Base-by-base conservation (phyloP, 2,113 vertebrate genomes). In the Campylorhamphus procurvoides region DNA sequence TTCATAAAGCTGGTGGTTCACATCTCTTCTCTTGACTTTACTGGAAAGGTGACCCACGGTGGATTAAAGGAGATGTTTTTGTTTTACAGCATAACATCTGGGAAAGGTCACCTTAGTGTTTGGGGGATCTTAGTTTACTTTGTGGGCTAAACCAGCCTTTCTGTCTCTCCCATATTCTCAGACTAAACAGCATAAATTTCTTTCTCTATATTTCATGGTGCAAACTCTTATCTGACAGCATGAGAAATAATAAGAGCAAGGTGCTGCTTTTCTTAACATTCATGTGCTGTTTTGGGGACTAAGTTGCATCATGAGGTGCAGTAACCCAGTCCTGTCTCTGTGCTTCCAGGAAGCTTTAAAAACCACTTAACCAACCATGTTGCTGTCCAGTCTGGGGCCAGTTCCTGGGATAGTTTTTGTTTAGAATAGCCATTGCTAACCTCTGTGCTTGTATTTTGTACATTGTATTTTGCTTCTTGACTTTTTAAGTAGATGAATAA, bases 401-500 rank as follows among this genome's bases (percentile, higher is more conserved):
- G 18, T 95, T 96, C 71, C 91, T 56, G 78, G 68, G 58, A 47
- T 44, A 85, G 47, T 62, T 37, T 77, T 52, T 63, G 24, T 88
- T 92, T 64, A 73, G 59, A 95, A 90, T 69, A 95, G 29, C 93
- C 71, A 14, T 96, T 92, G 92, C 97, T 98, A 95, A 97, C 79
- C 84, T 93, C 84, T 97, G 18, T 94, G 89, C 95, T 98, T 97
- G 80, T 93, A 37, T 94, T 97, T 96, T 67, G 42, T 71, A 71
- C 40, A 13, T 82, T 91, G 60, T 97, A 82, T 94, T 98, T 97
- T 98, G 94, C 89, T 97, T 97, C 93, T 96, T 97, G 90, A 97
- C 93, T 97, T 97, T 92, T 95, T 60, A 91, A 97, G 91, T 95
- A 97, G 94, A 95, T 97, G 89, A 97, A 96, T 98, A 98, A 98